phyloP scores from a whole-genome alignment of 2,113 vertebrate species.

The Vombatus ursinus region DNA sequence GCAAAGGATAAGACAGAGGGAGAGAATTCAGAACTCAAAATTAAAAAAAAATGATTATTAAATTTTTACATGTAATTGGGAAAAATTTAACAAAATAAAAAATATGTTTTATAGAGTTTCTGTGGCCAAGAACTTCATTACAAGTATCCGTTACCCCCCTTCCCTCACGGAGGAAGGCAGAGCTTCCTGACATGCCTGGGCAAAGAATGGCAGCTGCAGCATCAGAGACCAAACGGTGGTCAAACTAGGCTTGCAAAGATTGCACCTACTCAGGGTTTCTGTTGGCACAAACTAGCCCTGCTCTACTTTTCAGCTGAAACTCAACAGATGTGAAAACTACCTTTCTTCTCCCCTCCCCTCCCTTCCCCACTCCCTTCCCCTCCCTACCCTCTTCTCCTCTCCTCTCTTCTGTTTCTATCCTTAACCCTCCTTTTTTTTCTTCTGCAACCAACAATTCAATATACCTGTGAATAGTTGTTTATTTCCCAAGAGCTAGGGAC shows the following conservation, averaged over 20 bases:
- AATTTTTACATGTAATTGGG: background rate
- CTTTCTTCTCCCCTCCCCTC: background rate
- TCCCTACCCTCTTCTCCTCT: rapidly evolving
- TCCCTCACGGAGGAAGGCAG: background rate
- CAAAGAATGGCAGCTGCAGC: background rate
- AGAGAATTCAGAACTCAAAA: background rate
- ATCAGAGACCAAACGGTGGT: background rate
- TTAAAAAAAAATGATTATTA: background rate
- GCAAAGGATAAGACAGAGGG: background rate
- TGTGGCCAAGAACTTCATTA: background rate
- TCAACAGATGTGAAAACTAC: background rate
- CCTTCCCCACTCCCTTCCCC: too few species aligned
- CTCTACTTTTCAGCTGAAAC: background rate
- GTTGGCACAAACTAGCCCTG: background rate
- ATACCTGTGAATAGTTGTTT: too few species aligned
- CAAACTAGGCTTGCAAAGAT: background rate
- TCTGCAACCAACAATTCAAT: too few species aligned
- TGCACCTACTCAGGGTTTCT: background rate
- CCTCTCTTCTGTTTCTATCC: background rate
- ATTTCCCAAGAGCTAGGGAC: too few species aligned
- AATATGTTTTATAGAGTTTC: background rate
- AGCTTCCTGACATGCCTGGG: background rate
- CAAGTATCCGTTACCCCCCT: background rate
- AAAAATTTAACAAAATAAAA: background rate
- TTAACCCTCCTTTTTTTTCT: too few species aligned